Percentiles rank a stretch among this genome's conserved stretches.
These are phyloP conservation scores for Cheilosia vernalis DNA, from an alignment of 2,888 invertebrate species.

Conservation along the genomic window DNA sequence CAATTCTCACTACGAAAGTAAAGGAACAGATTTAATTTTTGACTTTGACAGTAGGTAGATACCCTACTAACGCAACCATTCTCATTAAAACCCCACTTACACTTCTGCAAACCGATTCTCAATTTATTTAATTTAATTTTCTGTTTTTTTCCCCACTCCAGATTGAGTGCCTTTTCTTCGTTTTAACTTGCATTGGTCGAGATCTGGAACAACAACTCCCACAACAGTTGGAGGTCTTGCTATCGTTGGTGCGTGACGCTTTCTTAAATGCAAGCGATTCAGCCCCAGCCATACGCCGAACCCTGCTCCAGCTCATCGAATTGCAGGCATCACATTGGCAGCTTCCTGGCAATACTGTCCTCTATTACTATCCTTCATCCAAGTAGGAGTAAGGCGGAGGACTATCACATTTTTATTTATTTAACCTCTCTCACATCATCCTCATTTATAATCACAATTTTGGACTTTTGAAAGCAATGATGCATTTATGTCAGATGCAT, in stretches of 20 bases:
- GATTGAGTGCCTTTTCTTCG: slow-evolving; percentile 95
- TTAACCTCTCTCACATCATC: slow-evolving; percentile 32
- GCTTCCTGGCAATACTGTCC: slow-evolving; percentile 93
- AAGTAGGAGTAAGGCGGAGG: slow-evolving; percentile 81
- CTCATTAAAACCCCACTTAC: too few species aligned
- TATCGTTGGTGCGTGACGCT: slow-evolving; percentile 92
- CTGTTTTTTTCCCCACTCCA: slow-evolving; percentile 79
- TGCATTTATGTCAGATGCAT: slow-evolving; percentile 73
- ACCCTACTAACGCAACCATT: too few species aligned
- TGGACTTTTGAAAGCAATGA: slow-evolving; percentile 63
- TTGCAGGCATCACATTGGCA: slow-evolving; percentile 96
- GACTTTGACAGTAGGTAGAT: too few species aligned
- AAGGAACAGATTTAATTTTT: too few species aligned
- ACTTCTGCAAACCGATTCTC: not conserved
- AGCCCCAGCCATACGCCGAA: slow-evolving; percentile 91
- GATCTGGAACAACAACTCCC: slow-evolving; percentile 93
- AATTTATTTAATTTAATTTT: not conserved
- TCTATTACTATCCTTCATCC: slow-evolving; percentile 92
- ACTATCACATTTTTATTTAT: not conserved
- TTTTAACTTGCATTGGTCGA: slow-evolving; percentile 93
- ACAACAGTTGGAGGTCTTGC: slow-evolving; percentile 90
- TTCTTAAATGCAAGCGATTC: slow-evolving; percentile 90
- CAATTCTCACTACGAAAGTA: too few species aligned
- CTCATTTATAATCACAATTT: slow-evolving; percentile 46
- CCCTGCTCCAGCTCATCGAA: slow-evolving; percentile 94